Evolutionary conservation across 2,797 vertebrate species (phyloP).

Genomic region (Sebastes hubbsi): DNA sequence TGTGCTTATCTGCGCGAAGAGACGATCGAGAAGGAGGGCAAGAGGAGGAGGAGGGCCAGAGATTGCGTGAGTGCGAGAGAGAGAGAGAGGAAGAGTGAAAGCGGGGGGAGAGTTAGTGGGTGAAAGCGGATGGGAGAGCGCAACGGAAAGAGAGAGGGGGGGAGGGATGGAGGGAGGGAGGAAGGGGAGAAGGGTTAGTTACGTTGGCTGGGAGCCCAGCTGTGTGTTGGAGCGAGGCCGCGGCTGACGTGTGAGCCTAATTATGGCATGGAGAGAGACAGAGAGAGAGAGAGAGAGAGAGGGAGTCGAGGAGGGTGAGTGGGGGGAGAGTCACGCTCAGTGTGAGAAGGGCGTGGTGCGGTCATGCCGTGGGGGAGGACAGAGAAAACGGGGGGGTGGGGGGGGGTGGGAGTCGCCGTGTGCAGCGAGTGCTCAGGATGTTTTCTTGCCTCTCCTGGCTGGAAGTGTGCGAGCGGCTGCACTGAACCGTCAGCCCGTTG

Average conservation of each 20-base stretch:
- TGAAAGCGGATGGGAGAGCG: slow-evolving; percentile 73
- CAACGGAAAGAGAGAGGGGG: slow-evolving; percentile 65
- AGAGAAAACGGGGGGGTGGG: not conserved
- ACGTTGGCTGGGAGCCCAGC: slow-evolving; percentile 77
- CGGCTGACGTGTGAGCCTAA: slow-evolving; percentile 82
- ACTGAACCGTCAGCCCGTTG: slow-evolving; percentile 57
- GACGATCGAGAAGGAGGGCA: slow-evolving; percentile 57
- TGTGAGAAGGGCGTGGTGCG: slow-evolving; percentile 77
- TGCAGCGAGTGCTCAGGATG: slow-evolving; percentile 58
- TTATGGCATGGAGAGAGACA: slow-evolving; percentile 77
- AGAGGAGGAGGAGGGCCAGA: slow-evolving; percentile 45
- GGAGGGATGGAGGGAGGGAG: not conserved
- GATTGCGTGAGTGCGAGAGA: slow-evolving; percentile 55
- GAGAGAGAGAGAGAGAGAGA: slow-evolving; percentile 36
- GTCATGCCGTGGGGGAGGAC: slow-evolving; percentile 70
- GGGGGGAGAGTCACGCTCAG: slow-evolving; percentile 65
- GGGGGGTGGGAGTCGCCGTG: slow-evolving; percentile 5
- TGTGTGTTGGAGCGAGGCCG: slow-evolving; percentile 80
- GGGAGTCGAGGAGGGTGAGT: slow-evolving; percentile 19
- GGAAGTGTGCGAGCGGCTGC: slow-evolving; percentile 47
- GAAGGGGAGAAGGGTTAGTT: slow-evolving; percentile 51
- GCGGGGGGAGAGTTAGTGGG: slow-evolving; percentile 47
- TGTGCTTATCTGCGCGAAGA: slow-evolving; percentile 74
- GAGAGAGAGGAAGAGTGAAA: slow-evolving; percentile 23
- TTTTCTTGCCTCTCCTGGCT: slow-evolving; percentile 49